Evolutionary conservation across 1,140 invertebrate species (phyloP).

Genomic region (Tribolium madens): DNA sequence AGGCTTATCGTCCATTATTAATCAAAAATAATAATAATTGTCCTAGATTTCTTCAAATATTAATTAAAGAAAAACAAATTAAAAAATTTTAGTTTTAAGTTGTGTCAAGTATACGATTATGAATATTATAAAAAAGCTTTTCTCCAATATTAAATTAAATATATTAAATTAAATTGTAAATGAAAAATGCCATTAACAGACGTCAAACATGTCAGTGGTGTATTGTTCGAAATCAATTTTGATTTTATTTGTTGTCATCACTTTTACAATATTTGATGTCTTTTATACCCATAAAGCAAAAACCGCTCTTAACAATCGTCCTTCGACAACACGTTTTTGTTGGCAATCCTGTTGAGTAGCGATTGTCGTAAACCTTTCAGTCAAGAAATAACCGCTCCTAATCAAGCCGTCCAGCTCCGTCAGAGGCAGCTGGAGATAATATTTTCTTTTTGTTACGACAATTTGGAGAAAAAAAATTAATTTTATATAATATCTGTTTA

Average conservation of each 20-base stretch:
- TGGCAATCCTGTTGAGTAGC: conserved; percentile 21
- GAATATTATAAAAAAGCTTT: no score
- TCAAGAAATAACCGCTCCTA: conserved; percentile 33
- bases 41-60: no score
- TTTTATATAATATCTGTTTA: conserved; percentile 13
- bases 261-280: conserved; percentile 13
- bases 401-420: conserved; percentile 16
- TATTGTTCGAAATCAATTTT: not conserved
- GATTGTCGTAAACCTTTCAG: conserved; percentile 37
- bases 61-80: no score
- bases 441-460: not conserved
- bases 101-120: no score
- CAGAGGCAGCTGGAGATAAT: not conserved
- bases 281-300: conserved; percentile 15
- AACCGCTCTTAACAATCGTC: conserved; percentile 32
- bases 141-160: no score
- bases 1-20: not conserved
- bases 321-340: conserved; percentile 19
- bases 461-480: conserved; percentile 15
- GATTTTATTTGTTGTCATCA: conserved; percentile 10
- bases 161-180: no score
- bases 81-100: no score
- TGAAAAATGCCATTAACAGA: not conserved
- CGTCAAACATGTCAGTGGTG: not conserved
- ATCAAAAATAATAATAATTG: no score